Conservation (phyloP, 2,888 invertebrate species). For the Andrena marginata region DNA sequence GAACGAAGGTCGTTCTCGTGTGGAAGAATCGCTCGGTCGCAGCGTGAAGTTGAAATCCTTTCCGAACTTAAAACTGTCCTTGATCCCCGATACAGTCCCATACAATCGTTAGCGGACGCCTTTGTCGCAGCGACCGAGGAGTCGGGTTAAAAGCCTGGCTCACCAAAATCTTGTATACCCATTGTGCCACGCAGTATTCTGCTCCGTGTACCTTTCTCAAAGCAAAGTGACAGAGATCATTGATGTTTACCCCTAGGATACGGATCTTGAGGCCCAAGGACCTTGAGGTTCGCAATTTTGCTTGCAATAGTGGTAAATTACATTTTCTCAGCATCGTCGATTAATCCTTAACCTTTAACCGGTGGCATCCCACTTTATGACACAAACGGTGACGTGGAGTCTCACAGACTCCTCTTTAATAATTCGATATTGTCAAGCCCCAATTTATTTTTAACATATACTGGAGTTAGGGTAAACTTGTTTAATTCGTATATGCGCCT, state of each 20-base stretch:
- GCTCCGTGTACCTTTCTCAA: background rate
- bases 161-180: constrained; percentile 12
- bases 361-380: no score
- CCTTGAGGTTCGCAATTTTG: background rate
- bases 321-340: background rate
- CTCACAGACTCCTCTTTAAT: no score
- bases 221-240: constrained; percentile 13
- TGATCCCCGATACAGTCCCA: constrained; percentile 34
- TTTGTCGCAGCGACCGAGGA: constrained; percentile 22
- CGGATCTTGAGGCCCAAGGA: background rate
- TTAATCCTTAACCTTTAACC: no score
- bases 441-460: no score
- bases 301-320: background rate
- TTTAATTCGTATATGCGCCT: no score
- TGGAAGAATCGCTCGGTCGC: constrained; percentile 77
- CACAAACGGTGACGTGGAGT: no score
- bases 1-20: constrained; percentile 80
- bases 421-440: no score
- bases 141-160: constrained; percentile 36
- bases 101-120: constrained; percentile 38
- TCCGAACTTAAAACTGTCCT: constrained; percentile 43
- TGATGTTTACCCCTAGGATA: constrained; percentile 12
- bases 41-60: constrained; percentile 76
- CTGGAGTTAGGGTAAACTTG: no score
- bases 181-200: constrained; percentile 27